Evolutionary conservation across 2,888 invertebrate species (phyloP), one percentile per base, ranked within the genome.

Genomic region (Aphodius sticticus): DNA sequence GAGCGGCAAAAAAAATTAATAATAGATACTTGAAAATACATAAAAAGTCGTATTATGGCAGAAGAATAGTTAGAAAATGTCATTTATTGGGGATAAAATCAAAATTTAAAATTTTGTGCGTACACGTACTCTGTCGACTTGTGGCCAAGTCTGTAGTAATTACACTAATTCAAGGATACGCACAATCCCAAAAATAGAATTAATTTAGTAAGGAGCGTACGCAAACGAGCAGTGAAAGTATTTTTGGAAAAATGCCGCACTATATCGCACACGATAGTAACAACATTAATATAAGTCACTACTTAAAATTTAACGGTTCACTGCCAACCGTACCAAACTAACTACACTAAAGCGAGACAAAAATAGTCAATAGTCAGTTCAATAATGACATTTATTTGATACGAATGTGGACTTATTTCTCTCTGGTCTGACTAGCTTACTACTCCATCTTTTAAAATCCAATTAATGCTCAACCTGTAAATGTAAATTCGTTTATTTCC

Each of bases 241-340:
- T 78, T 78, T 78, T 78, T 75, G 78, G 78, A 78, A 70, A 78
- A 78, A 70, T 78, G 76, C 75, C 26, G 26, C 26, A 26, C 26
- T 76, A 70, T 75, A 76, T 78, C 78, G 78, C 76, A 69, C 75
- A 69, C 70, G 75, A 78, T 78, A 78, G 75, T 78, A 75, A 75
- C 78, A 70, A 70, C 78, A 78, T 78, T 78, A 78, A 78, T 76
- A 78, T 76, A 75, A 78, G 78, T 76, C 78, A 78, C 76, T 76
- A 38, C 78, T 69, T 37, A 53, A 53, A 53, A 53, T 12, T 53
- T 7, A 53, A 53, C 53, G 53, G 9, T 53, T 53, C 53, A 53
- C 9, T 5, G 1, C 6, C 9, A 53, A 53, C 53, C 53, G 12
- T 12, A 53, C 9, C 53, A 53, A 53, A 53, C 9, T 53, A 53